phyloP scores from a whole-genome alignment of 2,797 vertebrate genomes.

The Tokudaia tokunoshimensis region DNA sequence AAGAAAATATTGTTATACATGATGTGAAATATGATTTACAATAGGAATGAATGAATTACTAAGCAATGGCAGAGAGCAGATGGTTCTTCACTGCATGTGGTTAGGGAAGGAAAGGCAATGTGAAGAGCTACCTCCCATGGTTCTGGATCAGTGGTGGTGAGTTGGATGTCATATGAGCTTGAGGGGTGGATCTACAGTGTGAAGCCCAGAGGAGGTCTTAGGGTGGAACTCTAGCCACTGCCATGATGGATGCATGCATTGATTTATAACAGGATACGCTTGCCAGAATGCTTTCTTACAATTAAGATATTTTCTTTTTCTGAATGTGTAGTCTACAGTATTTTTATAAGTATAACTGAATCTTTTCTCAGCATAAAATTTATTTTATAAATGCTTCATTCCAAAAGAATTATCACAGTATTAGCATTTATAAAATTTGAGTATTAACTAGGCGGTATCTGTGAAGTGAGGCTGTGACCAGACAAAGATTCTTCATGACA shows the following conservation, averaged over 20 bases:
- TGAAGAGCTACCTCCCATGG: neutral
- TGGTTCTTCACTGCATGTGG: neutral
- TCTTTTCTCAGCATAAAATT: conserved; percentile 3
- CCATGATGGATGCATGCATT: neutral
- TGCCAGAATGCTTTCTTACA: neutral
- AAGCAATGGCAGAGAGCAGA: too few species aligned
- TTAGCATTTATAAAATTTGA: neutral
- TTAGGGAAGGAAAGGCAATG: neutral
- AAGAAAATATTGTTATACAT: neutral
- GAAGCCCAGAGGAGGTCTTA: neutral
- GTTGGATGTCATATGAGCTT: neutral
- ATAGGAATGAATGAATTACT: neutral
- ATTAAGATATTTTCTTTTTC: conserved; percentile 10
- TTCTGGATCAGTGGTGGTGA: neutral
- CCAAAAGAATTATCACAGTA: neutral
- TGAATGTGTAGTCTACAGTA: neutral
- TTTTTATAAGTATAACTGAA: neutral
- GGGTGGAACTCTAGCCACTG: neutral
- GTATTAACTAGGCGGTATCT: neutral
- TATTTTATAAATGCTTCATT: neutral
- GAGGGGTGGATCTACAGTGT: neutral
- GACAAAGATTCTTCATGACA: neutral
- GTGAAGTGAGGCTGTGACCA: neutral
- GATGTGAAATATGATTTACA: neutral
- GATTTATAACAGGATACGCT: neutral